Base-by-base conservation (phyloP, 2,113 vertebrate genomes). In the Seriola aureovittata region DNA sequence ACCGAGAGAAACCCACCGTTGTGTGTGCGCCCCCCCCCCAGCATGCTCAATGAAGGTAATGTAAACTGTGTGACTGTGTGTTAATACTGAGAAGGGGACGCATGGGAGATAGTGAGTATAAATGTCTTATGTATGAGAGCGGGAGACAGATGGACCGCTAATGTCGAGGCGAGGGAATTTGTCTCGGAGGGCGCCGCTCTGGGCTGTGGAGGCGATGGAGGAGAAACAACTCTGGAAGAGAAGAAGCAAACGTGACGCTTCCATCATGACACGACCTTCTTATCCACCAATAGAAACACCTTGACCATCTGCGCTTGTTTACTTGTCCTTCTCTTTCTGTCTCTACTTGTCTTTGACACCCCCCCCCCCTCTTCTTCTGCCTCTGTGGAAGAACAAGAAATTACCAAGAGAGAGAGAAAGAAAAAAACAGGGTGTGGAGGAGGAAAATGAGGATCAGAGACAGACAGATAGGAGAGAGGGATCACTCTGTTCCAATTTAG, bases 121-220 rank as follows among this genome's bases (percentile, higher is more conserved):
- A 4, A 5, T 54, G 69, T 48, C 5, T 48, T 2, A 6, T 8
- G 58, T 12, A 1, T 32, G 44, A 4, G 38, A 38, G 13, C 16
- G 4, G 46, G 68, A 57, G 34, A 78, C 84, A 83, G 89, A 90
- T 86, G 84, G 80, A 40, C 72, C 5, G 81, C 78, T 66, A 60
- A 81, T 88, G 78, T 74, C n/a, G 50, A 76, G 25, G 52, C 46
- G 48, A 67, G 11, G 70, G 60, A 65, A n/a, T 69, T 69, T 70
- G 48, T 64, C 78, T 83, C 55, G 0, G 19, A 80, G 65, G 78
- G 71, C 76, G 48, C 58, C 5, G 71, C 73, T 81, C 44, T 46
- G 58, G 80, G 60, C 82, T 67, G 32, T 64, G 84, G 71, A 80
- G 54, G 65, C 13, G 9, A n/a, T 52, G 59, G 29, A 63, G 66